These are phyloP conservation scores for Kryptolebias ocellatus DNA, from an alignment of 2,797 vertebrate genomes.

Conservation along the genomic window DNA sequence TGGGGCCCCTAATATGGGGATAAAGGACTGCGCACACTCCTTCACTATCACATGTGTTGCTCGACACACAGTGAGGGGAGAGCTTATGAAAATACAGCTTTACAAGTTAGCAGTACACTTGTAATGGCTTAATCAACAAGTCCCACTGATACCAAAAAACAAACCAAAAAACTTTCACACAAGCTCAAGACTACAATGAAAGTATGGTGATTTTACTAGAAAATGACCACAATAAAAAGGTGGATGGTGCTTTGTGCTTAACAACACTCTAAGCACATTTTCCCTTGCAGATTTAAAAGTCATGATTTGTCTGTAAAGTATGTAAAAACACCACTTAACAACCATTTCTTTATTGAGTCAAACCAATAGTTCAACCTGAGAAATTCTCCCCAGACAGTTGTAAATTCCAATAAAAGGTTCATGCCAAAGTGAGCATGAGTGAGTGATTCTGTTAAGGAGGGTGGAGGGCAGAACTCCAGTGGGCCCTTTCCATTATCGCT, in stretches of 20 bases:
- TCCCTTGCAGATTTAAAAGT: slow-evolving; percentile 54
- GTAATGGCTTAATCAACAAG: slow-evolving; percentile 29
- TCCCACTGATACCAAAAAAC: slow-evolving; percentile 6
- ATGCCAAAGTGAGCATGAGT: slow-evolving; percentile 77
- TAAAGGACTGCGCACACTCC: slow-evolving; percentile 75
- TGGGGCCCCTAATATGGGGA: slow-evolving; percentile 72
- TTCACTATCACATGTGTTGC: slow-evolving; percentile 77
- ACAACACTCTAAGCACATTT: slow-evolving; percentile 43
- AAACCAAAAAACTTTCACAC: not conserved
- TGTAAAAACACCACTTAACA: slow-evolving; percentile 66
- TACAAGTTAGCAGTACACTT: slow-evolving; percentile 34
- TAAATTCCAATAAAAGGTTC: slow-evolving; percentile 81
- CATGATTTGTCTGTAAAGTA: slow-evolving; percentile 53
- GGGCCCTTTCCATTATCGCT: slow-evolving; percentile 74
- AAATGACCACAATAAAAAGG: slow-evolving; percentile 46
- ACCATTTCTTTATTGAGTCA: slow-evolving; percentile 72
- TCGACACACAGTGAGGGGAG: slow-evolving; percentile 65
- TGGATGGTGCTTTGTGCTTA: slow-evolving; percentile 50
- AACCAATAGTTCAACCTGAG: slow-evolving; percentile 67
- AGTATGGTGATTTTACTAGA: slow-evolving; percentile 29
- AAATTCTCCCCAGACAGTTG: slow-evolving; percentile 74
- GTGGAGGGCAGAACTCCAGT: slow-evolving; percentile 68
- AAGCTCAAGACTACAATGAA: slow-evolving; percentile 35
- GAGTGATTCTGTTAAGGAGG: slow-evolving; percentile 77
- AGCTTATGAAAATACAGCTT: slow-evolving; percentile 67